Base-by-base conservation (phyloP, 1,140 invertebrate species). In the Harpegnathos saltator region DNA sequence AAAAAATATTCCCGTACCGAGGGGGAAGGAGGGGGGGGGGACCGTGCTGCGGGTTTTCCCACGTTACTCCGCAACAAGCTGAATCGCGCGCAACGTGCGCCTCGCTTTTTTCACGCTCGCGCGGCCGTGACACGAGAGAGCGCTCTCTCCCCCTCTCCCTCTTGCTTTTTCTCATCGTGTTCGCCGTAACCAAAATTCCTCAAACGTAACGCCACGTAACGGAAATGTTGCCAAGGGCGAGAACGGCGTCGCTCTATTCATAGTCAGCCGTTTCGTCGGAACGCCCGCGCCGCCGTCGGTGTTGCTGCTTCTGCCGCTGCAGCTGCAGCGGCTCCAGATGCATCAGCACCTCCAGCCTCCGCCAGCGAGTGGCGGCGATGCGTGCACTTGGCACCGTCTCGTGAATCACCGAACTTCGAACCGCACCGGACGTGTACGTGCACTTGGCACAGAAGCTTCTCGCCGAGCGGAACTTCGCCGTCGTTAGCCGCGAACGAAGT, bases 391-490 rank as follows among this genome's bases (percentile, higher is more conserved):
- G 68, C 68, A 81, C 33, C 7, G 0, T 59, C 24, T 71, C 58
- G 22, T 24, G 14, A 52, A n/a, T 22, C 29, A 12, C n/a, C 22
- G 48, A 66, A 63, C 48, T 50, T 81, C 44, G 19, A 22, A 9
- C 38, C 44, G 19, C 15, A 9, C 38, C 38, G 38, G 4, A 19
- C 9, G 24, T 52, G 5, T 56, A 14, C 22, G 44, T 83, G 85
- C 65, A 77, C 85, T 87, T 87, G 85, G 85, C 85, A 85, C 48
- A 85, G 50, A 86, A 86, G 69, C 52, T 58, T 17, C 50, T 29
- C 3, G 29, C 29, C 24, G 2, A 50, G 63, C 54, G 74, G 83
- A 82, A 86, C 52, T 69, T 82, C 62, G 38, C 33, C 38, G 44
- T 44, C 38, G 15, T 26, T 59, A 56, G 54, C 44, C 7, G 38